phyloP scores from a whole-genome alignment of 2,797 vertebrate genomes.

The Oreonectes daqikongensis region DNA sequence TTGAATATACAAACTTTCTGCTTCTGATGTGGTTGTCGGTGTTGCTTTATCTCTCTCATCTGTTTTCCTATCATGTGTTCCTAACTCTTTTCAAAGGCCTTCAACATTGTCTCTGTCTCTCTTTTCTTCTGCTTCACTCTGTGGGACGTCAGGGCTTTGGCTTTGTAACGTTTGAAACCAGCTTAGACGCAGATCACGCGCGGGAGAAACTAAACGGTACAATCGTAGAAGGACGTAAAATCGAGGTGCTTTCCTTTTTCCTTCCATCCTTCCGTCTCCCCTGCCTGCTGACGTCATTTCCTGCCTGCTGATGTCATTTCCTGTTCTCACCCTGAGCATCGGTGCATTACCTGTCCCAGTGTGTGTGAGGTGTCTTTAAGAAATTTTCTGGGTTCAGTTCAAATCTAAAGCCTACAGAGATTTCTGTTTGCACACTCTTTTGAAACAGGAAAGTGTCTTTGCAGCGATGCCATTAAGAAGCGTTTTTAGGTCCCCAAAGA shows the following conservation, averaged over 20 bases:
- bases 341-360: conserved; percentile 29
- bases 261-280: conserved; percentile 45
- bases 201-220: conserved; percentile 92
- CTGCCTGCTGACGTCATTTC: not conserved
- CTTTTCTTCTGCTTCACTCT: conserved; percentile 56
- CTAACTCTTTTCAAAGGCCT: conserved; percentile 20
- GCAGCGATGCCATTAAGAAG: no score
- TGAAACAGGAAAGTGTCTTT: no score
- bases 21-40: not conserved
- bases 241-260: conserved; percentile 76
- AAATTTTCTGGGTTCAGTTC: conserved; percentile 57
- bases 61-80: conserved; percentile 59
- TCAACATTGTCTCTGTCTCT: conserved; percentile 54
- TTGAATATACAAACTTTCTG: no score
- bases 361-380: not conserved
- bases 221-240: conserved; percentile 93
- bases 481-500: no score
- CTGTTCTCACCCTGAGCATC: conserved; percentile 43
- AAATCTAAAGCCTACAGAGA: no score
- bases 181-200: conserved; percentile 87
- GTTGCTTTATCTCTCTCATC: not conserved
- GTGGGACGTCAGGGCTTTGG: conserved; percentile 81
- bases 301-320: conserved; percentile 26
- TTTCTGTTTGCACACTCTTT: no score
- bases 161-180: conserved; percentile 93